These are phyloP conservation scores for Entomobrya proxima DNA, from an alignment of 2,888 invertebrate genomes.

Conservation along the genomic window DNA sequence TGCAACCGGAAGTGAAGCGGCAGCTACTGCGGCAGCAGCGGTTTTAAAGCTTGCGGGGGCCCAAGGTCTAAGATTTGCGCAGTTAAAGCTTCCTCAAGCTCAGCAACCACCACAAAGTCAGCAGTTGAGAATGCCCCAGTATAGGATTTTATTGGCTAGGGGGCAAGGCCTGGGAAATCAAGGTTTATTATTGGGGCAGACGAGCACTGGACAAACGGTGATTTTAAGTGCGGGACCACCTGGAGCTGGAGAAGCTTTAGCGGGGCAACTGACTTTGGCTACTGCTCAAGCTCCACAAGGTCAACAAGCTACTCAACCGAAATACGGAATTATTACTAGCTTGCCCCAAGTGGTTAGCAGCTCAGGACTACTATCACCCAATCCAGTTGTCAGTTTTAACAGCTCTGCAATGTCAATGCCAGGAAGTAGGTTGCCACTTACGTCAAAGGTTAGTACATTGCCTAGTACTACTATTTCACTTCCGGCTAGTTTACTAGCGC, in stretches of 20 bases:
- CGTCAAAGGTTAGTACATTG: slow-evolving; percentile 17
- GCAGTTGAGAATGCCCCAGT: slow-evolving; percentile 72
- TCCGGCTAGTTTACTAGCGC: slow-evolving; percentile 12
- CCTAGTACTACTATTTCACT: slow-evolving; percentile 35
- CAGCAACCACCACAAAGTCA: too few species aligned
- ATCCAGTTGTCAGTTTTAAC: slow-evolving; percentile 27
- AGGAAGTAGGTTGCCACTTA: too few species aligned
- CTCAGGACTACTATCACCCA: not conserved
- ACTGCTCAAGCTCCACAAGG: too few species aligned
- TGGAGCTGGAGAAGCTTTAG: slow-evolving; percentile 56
- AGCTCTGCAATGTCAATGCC: too few species aligned
- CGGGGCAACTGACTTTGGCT: slow-evolving; percentile 40
- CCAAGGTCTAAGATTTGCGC: slow-evolving; percentile 71
- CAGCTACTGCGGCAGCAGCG: slow-evolving; percentile 37
- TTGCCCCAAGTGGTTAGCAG: not conserved
- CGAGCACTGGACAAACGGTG: slow-evolving; percentile 74
- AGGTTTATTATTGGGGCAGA: slow-evolving; percentile 73
- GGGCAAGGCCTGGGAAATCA: slow-evolving; percentile 68
- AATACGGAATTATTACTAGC: slow-evolving; percentile 49
- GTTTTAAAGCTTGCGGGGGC: slow-evolving; percentile 59
- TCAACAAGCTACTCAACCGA: too few species aligned
- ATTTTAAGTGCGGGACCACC: slow-evolving; percentile 71
- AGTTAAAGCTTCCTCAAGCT: slow-evolving; percentile 70
- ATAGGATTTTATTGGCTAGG: slow-evolving; percentile 72
- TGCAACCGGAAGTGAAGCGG: too few species aligned